Evolutionary conservation across 2,888 invertebrate species (phyloP), one percentile per base, ranked within the genome.

Genomic region (Amblyjoppa fuscipennis): DNA sequence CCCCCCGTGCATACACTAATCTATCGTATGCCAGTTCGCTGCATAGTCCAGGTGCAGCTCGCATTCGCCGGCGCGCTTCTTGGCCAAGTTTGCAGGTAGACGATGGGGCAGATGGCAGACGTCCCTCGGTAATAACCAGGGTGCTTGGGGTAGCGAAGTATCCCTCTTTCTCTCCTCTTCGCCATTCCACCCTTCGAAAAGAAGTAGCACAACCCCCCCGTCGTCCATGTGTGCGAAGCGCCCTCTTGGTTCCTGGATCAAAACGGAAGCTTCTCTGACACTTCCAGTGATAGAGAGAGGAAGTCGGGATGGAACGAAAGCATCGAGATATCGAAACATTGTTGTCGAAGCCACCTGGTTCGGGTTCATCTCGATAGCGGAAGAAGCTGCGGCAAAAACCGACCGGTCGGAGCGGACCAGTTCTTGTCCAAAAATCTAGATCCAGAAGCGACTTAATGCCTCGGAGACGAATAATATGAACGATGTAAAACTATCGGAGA

Each of bases 31-130:
- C 71, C 76, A 83, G 76, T 80, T 73, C 76, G 59, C 71, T 77
- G 73, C 80, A 61, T 83, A 70, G 80, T 83, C 85, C 85, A 85
- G 85, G 85, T 85, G 85, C 83, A 77, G 49, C 66, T 66, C 56
- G 74, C 16, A 73, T 76, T 76, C 28, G 73, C 81, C 82, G 56
- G 76, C 80, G 84, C 84, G 64, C 76, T 79, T 69, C 83, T 81
- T 81, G 49, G 83, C 89, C 85, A 88, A 87, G 83, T 85, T 87
- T 90, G 92, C 92, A 92, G 91, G 91, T 91, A 88, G 81, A 85
- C 75, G 79, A 83, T 75, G 81, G 81, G 86, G 90, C 92, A 93
- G 93, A 92, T 92, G 92, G 91, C 87, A 89, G 86, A 89, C 90
- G 90, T 90, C 90, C 91, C 90, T 88, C 87, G 81, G 87, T 83